Base-by-base conservation (phyloP, 2,113 vertebrate species). In the Sylvicapra grimmia region DNA sequence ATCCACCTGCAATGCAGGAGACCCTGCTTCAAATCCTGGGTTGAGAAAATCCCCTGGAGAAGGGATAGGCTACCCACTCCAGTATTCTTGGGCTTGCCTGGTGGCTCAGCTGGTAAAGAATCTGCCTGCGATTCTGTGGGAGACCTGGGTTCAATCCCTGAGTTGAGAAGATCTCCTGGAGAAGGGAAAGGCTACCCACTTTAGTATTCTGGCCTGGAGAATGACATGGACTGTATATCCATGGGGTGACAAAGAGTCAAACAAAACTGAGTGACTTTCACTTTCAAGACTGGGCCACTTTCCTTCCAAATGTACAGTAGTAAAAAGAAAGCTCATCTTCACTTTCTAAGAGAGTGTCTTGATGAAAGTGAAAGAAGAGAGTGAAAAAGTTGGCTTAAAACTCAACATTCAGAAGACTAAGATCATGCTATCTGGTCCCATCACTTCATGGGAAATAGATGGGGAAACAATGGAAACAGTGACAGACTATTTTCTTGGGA, bases 1-100 rank as follows among this genome's bases (percentile, higher is more conserved):
- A 36, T 72, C n/a, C 0, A 0, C n/a, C 5, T 72, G 65, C 65
- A 72, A 36, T 72, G n/a, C 65, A 36, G 65, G 65, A 72, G n/a
- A 23, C 19, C 18, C n/a, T 0, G 1, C n/a, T 72, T 72, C 19
- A 72, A 72, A 36, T 72, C 19, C 65, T 12, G n/a, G 19, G 65
- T 11, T 36, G 65, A 72, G n/a, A 11, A 72, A n/a, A 36, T 72
- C n/a, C 19, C n/a, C n/a, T 72, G n/a, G 19, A 72, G n/a, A 72
- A 72, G n/a, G 9, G 65, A 36, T 23, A 72, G n/a, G 65, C 9
- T 72, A 36, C n/a, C 65, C n/a, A 72, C 19, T 36, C 65, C n/a
- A 72, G n/a, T 12, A 23, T 36, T 11, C 19, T 36, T 36, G 65
- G 65, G 18, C 65, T 36, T 72, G 19, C n/a, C n/a, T 72, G n/a